A percentile compares a stretch with the other conserved stretches of the same genome.
Evolutionary conservation across 2,888 invertebrate genomes (phyloP).

Genomic region (Kryphioiulus occultus): DNA sequence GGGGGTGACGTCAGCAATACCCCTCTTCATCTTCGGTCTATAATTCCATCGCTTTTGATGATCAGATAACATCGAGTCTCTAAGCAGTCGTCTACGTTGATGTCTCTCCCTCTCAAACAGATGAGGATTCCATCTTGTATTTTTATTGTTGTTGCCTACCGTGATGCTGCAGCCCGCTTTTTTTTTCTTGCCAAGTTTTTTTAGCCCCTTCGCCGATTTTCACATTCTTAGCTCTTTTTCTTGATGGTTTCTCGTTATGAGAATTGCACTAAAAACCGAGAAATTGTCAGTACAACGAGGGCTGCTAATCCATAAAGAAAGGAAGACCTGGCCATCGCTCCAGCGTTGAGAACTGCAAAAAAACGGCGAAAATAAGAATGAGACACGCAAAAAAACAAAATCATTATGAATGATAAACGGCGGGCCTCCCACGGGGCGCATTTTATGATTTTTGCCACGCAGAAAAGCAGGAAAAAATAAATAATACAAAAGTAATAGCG

Average conservation of each 20-base stretch:
- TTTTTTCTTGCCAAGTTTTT: conserved; percentile 26
- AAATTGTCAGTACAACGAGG: conserved; percentile 24
- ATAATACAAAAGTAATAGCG: conserved; percentile 22
- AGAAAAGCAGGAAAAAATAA: conserved; percentile 17
- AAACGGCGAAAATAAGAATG: not conserved
- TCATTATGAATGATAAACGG: conserved; percentile 35
- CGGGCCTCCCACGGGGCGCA: conserved; percentile 30
- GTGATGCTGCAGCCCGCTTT: not conserved
- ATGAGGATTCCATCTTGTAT: conserved; percentile 28
- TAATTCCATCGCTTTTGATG: conserved; percentile 32
- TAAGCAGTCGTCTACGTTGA: not conserved
- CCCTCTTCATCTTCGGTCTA: conserved; percentile 22
- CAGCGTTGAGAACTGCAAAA: not conserved
- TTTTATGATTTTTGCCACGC: conserved; percentile 26
- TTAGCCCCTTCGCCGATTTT: conserved; percentile 26
- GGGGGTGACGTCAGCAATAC: not conserved
- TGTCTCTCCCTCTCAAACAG: conserved; percentile 19
- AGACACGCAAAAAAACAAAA: not conserved
- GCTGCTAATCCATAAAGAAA: conserved; percentile 37
- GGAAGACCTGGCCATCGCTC: conserved; percentile 8
- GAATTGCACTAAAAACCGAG: conserved; percentile 41
- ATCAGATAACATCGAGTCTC: conserved; percentile 21
- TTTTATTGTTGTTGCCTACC: conserved; percentile 33
- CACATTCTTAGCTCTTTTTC: conserved; percentile 16
- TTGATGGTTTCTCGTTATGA: conserved; percentile 43